Evolutionary conservation across 2,888 invertebrate genomes (phyloP).

Genomic region (Acleris literana): DNA sequence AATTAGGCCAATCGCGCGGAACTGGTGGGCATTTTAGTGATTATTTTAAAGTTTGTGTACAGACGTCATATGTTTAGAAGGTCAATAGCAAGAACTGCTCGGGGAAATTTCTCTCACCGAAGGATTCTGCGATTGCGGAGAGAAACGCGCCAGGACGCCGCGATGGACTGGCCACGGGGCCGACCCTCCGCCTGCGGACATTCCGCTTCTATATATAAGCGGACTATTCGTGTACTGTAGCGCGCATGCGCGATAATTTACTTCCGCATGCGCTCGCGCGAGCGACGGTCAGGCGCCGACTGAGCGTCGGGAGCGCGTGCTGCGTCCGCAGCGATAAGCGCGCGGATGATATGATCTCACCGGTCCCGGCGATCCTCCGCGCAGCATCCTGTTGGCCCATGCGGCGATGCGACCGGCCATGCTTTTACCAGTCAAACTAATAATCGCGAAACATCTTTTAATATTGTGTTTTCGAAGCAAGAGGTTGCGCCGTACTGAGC

Average conservation of each 20-base stretch:
- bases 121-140: slow-evolving; percentile 69
- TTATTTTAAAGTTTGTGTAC: slow-evolving; percentile 74
- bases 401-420: slow-evolving; percentile 72
- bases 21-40: slow-evolving; percentile 66
- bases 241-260: slow-evolving; percentile 79
- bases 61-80: slow-evolving; percentile 66
- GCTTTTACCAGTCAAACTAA: slow-evolving; percentile 43
- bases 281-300: slow-evolving; percentile 77
- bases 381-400: slow-evolving; percentile 75
- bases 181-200: slow-evolving; percentile 83
- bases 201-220: slow-evolving; percentile 79
- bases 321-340: slow-evolving; percentile 66
- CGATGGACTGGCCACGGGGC: slow-evolving; percentile 90
- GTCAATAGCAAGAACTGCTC: slow-evolving; percentile 56
- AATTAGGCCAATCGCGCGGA: slow-evolving; percentile 78
- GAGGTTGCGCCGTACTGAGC: slow-evolving; percentile 70
- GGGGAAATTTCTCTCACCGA: slow-evolving; percentile 72
- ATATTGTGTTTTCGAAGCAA: slow-evolving; percentile 68
- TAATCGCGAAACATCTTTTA: slow-evolving; percentile 42
- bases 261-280: slow-evolving; percentile 82
- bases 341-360: slow-evolving; percentile 78
- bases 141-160: slow-evolving; percentile 79
- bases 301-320: slow-evolving; percentile 67
- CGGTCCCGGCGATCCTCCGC: slow-evolving; percentile 79
- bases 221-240: slow-evolving; percentile 80